Percentiles rank a stretch among this genome's conserved stretches.
Conservation (phyloP, 1,140 invertebrate species). For the Nebria ingens region DNA sequence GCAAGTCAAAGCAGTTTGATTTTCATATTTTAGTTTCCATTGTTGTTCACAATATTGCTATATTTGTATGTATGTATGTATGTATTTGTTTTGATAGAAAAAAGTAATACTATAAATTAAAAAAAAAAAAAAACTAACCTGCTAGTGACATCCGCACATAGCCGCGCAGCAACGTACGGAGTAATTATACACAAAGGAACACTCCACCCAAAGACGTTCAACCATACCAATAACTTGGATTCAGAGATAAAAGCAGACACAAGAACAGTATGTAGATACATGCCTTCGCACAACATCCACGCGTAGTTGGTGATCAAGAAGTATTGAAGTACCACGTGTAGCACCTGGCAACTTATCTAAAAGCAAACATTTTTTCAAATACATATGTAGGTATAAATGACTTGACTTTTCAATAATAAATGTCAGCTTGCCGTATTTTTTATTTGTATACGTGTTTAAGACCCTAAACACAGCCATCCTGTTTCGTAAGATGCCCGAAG, state of each 20-base stretch:
- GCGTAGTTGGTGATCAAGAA: constrained; percentile 87
- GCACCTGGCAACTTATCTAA: constrained; percentile 64
- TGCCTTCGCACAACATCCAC: constrained; percentile 90
- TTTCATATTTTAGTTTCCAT: constrained; percentile 45
- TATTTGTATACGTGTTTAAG: no score
- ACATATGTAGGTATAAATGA: no score
- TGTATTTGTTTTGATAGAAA: no score
- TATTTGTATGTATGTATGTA: no score
- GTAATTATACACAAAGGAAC: constrained; percentile 58
- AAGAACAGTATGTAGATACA: constrained; percentile 87
- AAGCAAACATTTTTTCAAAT: constrained; percentile 8
- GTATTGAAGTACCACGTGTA: constrained; percentile 81
- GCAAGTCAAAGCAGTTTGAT: no score
- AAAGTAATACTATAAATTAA: no score
- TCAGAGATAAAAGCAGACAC: constrained; percentile 86
- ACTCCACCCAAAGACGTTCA: constrained; percentile 78
- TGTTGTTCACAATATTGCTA: constrained; percentile 38
- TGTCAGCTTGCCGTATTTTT: no score
- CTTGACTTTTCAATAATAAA: no score
- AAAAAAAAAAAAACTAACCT: no score
- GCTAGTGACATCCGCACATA: neutral
- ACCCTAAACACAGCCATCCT: no score
- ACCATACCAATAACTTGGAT: constrained; percentile 67
- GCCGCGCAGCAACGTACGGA: constrained; percentile 53
- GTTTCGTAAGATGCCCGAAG: no score